A percentile compares a stretch with the other conserved stretches of the same genome.
Evolutionary conservation across 2,797 vertebrate species (phyloP).

Genomic region (Somateria mollissima): DNA sequence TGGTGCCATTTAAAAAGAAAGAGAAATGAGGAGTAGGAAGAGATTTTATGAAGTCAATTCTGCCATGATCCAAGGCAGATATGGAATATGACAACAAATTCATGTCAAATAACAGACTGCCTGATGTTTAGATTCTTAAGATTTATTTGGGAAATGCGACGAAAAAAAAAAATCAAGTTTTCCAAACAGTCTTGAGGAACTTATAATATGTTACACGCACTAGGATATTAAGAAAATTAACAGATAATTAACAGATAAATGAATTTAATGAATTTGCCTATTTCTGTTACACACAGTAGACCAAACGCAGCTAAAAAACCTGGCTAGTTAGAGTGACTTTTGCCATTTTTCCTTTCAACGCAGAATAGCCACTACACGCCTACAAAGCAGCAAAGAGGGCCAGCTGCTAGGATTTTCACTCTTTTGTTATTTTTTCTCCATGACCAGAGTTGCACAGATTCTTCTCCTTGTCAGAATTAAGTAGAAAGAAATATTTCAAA

Average conservation of each 20-base stretch:
- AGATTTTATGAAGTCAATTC: conserved; percentile 31
- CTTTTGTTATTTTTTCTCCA: neutral
- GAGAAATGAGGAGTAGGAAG: neutral
- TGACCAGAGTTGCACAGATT: neutral
- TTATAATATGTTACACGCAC: neutral
- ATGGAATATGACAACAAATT: conserved; percentile 46
- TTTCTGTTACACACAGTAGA: neutral
- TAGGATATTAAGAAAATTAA: neutral
- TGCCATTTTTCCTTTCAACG: neutral
- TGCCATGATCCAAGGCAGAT: conserved; percentile 12
- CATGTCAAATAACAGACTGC: conserved; percentile 12
- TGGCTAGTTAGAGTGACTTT: neutral
- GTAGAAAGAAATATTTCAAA: neutral
- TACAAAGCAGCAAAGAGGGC: neutral
- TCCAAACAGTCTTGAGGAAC: neutral
- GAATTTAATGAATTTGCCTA: neutral
- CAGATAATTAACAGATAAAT: neutral
- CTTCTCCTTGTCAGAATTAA: neutral
- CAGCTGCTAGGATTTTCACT: neutral
- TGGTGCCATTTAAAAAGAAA: conserved; percentile 49
- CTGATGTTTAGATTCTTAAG: conserved; percentile 28
- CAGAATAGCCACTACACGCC: neutral
- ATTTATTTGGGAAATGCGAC: neutral
- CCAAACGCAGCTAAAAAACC: neutral
- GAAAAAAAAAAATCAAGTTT: neutral